Base-by-base conservation (phyloP, 2,113 vertebrate species). In the Cathartes aura region DNA sequence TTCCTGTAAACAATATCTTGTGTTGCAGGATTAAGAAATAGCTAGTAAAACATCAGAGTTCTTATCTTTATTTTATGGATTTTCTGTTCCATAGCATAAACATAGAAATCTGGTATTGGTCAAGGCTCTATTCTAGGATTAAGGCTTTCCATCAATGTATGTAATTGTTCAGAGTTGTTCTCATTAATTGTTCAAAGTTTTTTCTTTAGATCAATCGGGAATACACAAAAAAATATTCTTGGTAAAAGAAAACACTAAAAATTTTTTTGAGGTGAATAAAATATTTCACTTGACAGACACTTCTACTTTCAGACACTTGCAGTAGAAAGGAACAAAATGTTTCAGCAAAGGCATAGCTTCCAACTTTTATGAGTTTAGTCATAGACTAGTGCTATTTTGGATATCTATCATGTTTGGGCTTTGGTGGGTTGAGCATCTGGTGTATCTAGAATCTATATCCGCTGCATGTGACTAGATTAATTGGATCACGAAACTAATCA, bases 141-240 rank as follows among this genome's bases (percentile, higher is more conserved):
- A 56, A 60, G 10, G 6, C 1, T 75, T 89, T 80, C 58, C 6
- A 14, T 67, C 16, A 52, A 5, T 20, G 2, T 30, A 23, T 36
- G 8, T 22, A 68, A 53, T 32, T 21, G 15, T 34, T 43, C 12
- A 76, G 15, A 48, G 32, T 23, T 48, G 8, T 52, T 66, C 38
- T 45, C 36, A 30, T 18, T 66, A 80, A 20, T 73, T 73, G 15
- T 48, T 92, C 24, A 45, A 17, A 45, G 1, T 5, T 59, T 70
- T 62, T 78, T 20, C 5, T n/a, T 82, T 55, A 67, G 5, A 38
- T 40, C 9, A 27, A 9, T 22, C 17, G 66, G 24, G n/a, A 93
- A 17, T 1, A 36, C 21, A 73, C 3, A 15, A 1, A 43, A 2
- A 4, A 8, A 82, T 26, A 30, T 6, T 20, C 2, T 24, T 47